These are phyloP conservation scores for Synanthedon tipuliformis DNA, from an alignment of 2,888 invertebrate genomes.

Conservation along the genomic window DNA sequence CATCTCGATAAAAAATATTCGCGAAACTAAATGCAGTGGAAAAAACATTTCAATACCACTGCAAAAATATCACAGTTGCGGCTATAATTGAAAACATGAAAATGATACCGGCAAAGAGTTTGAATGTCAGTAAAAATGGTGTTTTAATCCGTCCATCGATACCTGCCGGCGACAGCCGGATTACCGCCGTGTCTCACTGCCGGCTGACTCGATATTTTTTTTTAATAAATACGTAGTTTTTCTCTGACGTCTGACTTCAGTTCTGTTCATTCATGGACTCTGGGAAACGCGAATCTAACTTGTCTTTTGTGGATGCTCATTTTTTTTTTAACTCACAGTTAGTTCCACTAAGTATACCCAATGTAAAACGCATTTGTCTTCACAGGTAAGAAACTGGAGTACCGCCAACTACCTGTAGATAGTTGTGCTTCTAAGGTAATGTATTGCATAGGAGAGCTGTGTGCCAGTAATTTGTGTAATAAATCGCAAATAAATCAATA, in stretches of 20 bases:
- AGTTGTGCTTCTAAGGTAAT: conserved; percentile 16
- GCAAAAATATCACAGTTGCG: conserved; percentile 17
- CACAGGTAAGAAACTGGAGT: conserved; percentile 50
- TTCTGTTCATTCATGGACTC: neutral
- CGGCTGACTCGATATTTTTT: conserved; percentile 22
- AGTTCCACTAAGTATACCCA: neutral
- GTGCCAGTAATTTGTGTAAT: neutral
- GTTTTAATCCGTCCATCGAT: conserved; percentile 64
- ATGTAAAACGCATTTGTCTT: conserved; percentile 23
- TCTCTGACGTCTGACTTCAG: neutral
- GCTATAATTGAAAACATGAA: conserved; percentile 41
- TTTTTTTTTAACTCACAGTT: neutral
- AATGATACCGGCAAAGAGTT: conserved; percentile 40
- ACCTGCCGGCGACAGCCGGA: conserved; percentile 56
- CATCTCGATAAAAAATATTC: neutral
- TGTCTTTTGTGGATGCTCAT: neutral
- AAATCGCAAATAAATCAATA: neutral
- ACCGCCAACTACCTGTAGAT: conserved; percentile 65
- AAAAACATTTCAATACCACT: neutral
- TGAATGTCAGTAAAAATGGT: conserved; percentile 56
- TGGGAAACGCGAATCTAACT: neutral
- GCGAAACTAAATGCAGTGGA: neutral
- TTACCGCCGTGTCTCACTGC: conserved; percentile 42
- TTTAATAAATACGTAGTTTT: conserved; percentile 19
- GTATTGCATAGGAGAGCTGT: neutral